Evolutionary conservation across 2,888 invertebrate species (phyloP).

Genomic region (Sepiola atlantica): DNA sequence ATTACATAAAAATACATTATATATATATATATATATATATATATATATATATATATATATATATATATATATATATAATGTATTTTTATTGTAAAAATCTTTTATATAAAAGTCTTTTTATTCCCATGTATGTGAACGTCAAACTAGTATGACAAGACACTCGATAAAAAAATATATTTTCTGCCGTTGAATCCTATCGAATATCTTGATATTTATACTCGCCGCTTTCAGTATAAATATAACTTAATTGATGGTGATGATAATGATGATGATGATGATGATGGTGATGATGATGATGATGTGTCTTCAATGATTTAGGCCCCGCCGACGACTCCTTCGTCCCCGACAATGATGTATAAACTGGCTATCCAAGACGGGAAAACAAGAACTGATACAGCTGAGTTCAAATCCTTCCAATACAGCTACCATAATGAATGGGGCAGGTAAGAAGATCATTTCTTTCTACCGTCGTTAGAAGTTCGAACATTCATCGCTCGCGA

Average conservation of each 20-base stretch:
- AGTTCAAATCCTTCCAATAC: slow-evolving; percentile 73
- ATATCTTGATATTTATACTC: no score
- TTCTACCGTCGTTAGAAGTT: neutral
- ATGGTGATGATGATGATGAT: neutral
- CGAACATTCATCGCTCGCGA: neutral
- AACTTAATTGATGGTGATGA: neutral
- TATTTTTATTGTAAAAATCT: no score
- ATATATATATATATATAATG: no score
- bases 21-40: no score
- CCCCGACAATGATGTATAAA: slow-evolving; percentile 67
- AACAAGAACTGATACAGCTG: slow-evolving; percentile 65
- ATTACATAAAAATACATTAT: no score
- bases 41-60: no score
- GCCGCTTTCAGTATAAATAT: no score
- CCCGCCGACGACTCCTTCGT: slow-evolving; percentile 74
- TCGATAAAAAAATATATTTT: no score
- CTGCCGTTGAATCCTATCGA: no score
- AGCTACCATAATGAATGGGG: slow-evolving; percentile 74
- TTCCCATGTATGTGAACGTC: no score
- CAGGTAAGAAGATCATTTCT: slow-evolving; percentile 59
- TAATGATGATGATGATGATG: neutral
- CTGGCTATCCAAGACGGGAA: slow-evolving; percentile 73
- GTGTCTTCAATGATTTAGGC: slow-evolving; percentile 63
- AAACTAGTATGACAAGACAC: no score
- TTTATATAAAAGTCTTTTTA: no score